These are phyloP conservation scores for Campaea margaritaria DNA, from an alignment of 2,888 invertebrate species.

Conservation along the genomic window DNA sequence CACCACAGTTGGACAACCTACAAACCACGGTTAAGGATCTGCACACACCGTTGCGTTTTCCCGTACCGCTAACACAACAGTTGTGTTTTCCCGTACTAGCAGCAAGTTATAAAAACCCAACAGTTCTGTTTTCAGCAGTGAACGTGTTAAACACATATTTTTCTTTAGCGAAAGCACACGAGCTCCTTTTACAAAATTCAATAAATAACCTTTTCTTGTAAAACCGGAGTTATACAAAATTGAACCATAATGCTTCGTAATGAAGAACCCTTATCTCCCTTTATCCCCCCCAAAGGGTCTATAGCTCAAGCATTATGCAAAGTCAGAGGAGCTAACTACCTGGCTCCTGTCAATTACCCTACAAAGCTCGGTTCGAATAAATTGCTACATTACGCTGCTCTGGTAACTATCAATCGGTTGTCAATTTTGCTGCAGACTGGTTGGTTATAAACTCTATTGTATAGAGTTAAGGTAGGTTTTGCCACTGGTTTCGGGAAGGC, in stretches of 20 bases:
- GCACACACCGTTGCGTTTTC: too few relatives aligned
- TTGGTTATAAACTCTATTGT: background rate
- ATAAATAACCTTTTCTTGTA: background rate
- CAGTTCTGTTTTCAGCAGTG: too few relatives aligned
- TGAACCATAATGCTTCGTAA: conserved; percentile 15
- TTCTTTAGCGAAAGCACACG: too few relatives aligned
- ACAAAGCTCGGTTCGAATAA: conserved; percentile 18
- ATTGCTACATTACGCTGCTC: conserved; percentile 24
- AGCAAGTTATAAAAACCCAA: too few relatives aligned
- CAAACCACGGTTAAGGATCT: too few relatives aligned
- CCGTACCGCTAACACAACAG: too few relatives aligned
- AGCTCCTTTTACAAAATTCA: too few relatives aligned
- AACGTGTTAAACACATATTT: too few relatives aligned
- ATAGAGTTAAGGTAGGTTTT: conserved; percentile 2
- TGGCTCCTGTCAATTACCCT: conserved; percentile 21
- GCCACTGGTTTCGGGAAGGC: background rate
- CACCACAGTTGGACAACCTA: too few relatives aligned
- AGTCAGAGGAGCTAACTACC: conserved; percentile 28
- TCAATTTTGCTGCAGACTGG: conserved; percentile 7
- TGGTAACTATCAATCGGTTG: conserved; percentile 22
- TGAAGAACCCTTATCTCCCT: conserved; percentile 18
- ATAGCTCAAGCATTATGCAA: conserved; percentile 35
- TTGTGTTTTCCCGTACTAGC: too few relatives aligned
- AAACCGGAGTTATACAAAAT: conserved; percentile 8
- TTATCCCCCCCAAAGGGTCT: conserved; percentile 19